Evolutionary conservation across 2,888 invertebrate genomes (phyloP).

Genomic region (Dynastes tityus): DNA sequence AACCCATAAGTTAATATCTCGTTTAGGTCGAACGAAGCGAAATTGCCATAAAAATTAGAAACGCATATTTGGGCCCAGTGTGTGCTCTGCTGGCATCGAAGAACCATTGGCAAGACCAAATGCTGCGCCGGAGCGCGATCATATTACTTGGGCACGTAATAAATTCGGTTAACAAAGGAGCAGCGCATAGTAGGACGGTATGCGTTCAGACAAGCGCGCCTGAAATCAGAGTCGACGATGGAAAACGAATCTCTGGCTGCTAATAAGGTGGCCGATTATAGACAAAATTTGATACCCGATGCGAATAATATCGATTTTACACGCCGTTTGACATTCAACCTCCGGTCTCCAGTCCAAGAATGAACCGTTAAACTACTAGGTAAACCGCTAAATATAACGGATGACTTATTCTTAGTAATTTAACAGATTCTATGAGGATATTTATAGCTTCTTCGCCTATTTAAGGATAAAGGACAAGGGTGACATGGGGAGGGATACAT

Average conservation of each 20-base stretch:
- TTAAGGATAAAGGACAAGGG: too few relatives aligned
- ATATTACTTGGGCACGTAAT: conserved; percentile 58
- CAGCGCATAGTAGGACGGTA: conserved; percentile 60
- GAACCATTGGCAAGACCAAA: conserved; percentile 56
- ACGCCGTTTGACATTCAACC: conserved; percentile 51
- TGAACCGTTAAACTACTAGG: conserved; percentile 29
- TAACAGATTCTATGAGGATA: too few relatives aligned
- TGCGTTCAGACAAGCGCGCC: conserved; percentile 62
- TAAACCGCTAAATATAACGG: not conserved
- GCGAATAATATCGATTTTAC: conserved; percentile 65
- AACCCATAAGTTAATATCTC: conserved; percentile 50
- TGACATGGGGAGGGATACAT: too few relatives aligned
- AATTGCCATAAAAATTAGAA: conserved; percentile 63
- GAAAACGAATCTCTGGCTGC: conserved; percentile 66
- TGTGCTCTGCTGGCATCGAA: conserved; percentile 32
- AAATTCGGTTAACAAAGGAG: conserved; percentile 66
- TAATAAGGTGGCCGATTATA: conserved; percentile 69
- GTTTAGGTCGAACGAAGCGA: conserved; percentile 54
- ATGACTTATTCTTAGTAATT: not conserved
- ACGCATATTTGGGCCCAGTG: conserved; percentile 61
- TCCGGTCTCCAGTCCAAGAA: not conserved
- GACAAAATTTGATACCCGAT: conserved; percentile 66
- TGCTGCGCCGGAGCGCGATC: conserved; percentile 59
- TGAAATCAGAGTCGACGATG: conserved; percentile 65
- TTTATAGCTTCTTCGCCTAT: too few relatives aligned